Base-by-base conservation (phyloP, 1,140 invertebrate species). In the Formica selysi region DNA sequence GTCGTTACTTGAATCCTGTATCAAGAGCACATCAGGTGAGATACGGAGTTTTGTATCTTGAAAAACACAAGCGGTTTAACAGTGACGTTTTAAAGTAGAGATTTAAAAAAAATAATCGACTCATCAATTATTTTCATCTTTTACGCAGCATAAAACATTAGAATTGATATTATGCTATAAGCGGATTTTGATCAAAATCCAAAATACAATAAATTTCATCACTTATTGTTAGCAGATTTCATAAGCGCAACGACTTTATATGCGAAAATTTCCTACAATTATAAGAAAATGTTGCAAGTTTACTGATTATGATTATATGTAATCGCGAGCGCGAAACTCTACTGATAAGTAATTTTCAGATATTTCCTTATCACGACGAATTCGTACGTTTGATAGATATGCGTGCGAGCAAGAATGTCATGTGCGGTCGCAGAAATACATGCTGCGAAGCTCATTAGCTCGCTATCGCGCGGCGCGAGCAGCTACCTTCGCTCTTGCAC, bases 391-490 rank as follows among this genome's bases (percentile, higher is more conserved):
- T 6, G 48, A 51, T 51, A 51, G 44, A 11, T 11, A 11, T 4
- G 13, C 3, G 48, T 4, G 13, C 44, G 44, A 3, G 13, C 13
- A 48, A 3, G 11, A 48, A 11, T 51, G 44, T 48, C 81, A 32
- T 19, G n/a, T 16, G 57, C 44, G 51, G 61, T 61, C 36, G 73
- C 36, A 36, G 48, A 86, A 89, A 87, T 70, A 71, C 61, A 71
- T 83, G 83, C 59, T 38, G 83, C 76, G 44, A 13, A 1, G 87
- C 85, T 88, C 93, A 93, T 94, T 94, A 93, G 90, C 84, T 85
- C 87, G 91, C 90, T 94, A 93, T 94, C 93, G 92, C 90, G 70
- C 87, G 90, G 78, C 79, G 88, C 91, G 88, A 90, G 89, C 85
- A 86, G 87, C 87, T 85, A 84, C 70, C 85, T 79, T 85, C 73